Evolutionary conservation across 2,888 invertebrate genomes (phyloP).

Genomic region (Lasius fuliginosus): DNA sequence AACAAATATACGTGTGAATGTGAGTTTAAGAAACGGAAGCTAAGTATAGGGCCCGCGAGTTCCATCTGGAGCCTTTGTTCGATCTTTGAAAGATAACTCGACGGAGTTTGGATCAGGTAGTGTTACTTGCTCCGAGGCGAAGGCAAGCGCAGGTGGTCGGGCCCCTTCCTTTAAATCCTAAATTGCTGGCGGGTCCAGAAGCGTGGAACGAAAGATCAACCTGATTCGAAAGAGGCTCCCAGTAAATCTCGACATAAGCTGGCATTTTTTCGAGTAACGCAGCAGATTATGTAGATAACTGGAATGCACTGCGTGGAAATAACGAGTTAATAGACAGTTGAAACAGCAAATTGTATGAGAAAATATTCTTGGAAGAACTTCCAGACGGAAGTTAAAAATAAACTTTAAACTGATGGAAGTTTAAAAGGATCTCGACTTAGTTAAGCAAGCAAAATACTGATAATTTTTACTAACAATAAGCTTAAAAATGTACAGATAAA

Average conservation of each 20-base stretch:
- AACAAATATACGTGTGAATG: conserved; percentile 54
- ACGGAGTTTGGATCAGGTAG: conserved; percentile 63
- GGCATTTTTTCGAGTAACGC: conserved; percentile 32
- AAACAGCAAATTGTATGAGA: neutral
- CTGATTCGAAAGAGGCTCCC: conserved; percentile 20
- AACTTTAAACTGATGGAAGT: neutral
- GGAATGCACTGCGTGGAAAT: neutral
- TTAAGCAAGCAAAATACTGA: neutral
- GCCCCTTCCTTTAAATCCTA: conserved; percentile 53
- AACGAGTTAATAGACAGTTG: neutral
- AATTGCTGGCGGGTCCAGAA: conserved; percentile 34
- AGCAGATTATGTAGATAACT: neutral
- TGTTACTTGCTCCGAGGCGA: conserved; percentile 65
- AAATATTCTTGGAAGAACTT: neutral
- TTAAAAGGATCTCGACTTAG: neutral
- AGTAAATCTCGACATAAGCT: conserved; percentile 56
- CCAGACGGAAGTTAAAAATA: neutral
- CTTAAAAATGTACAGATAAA: neutral
- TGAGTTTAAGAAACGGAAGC: conserved; percentile 58
- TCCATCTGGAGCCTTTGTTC: conserved; percentile 74
- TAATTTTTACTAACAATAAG: neutral
- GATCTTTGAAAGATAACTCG: conserved; percentile 68
- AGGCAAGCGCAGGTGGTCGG: conserved; percentile 69
- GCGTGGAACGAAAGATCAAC: conserved; percentile 21
- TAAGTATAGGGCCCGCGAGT: conserved; percentile 59